Evolutionary conservation across 2,888 invertebrate species (phyloP), one percentile per base, ranked within the genome.

Genomic region (Drosophila meridiana): DNA sequence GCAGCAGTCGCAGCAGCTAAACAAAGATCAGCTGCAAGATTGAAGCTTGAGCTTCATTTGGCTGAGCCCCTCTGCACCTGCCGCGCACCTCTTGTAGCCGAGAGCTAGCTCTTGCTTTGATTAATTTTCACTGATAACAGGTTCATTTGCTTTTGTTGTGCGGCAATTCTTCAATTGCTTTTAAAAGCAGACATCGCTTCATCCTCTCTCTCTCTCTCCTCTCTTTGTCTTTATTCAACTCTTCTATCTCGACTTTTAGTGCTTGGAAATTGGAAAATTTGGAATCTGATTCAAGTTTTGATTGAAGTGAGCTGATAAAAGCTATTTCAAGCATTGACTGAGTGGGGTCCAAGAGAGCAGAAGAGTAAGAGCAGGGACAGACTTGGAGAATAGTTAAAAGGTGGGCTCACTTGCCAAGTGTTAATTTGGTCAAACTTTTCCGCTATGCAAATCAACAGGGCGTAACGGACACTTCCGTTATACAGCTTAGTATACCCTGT

Each of bases 61-160:
- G 32, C 42, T 11, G 61, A 3, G 36, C n/a, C 8, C 36, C 62
- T 36, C 45, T 14, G 14, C 20, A 26, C 4, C n/a, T 20, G n/a
- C 34, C 50, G 13, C 30, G 20, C 48, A 13, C n/a, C 47, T 42
- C 32, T n/a, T 14, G 40, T 30, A 11, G 59, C 67, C 14, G 48
- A 59, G 9, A 34, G 57, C 45, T 8, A 34, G 57, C 45, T 26
- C 45, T 45, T 30, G 80, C 73, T 79, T 78, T 90, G 87, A 88
- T 88, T 90, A 90, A 88, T 90, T 88, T 88, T 72, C 40, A 80
- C 89, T 90, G 87, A 88, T 88, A 88, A 90, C 89, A 88, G 90
- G 82, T 88, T 90, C 89, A 88, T 88, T 90, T 88, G 90, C 90
- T 84, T 90, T 90, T 87, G 89, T 88, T 86, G 69, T 74, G 76